These are phyloP conservation scores for Turnix velox DNA, from an alignment of 2,113 vertebrate species.

Conservation along the genomic window DNA sequence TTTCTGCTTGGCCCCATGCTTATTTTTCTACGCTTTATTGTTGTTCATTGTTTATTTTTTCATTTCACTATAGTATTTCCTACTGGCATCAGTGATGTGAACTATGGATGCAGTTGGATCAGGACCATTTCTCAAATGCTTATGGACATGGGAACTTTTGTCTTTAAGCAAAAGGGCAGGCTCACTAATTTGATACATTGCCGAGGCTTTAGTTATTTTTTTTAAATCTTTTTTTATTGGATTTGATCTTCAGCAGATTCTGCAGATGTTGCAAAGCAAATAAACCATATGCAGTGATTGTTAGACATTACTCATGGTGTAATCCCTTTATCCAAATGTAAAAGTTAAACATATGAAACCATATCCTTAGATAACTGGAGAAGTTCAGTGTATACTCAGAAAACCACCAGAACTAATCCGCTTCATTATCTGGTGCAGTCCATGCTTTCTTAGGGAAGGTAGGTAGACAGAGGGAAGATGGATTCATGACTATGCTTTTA, in stretches of 20 bases:
- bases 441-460: neutral
- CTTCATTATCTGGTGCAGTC: neutral
- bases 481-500: neutral
- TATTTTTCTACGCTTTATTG: neutral
- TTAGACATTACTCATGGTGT: constrained; percentile 59
- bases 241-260: constrained; percentile 58
- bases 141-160: neutral
- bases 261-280: constrained; percentile 64
- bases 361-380: constrained; percentile 26
- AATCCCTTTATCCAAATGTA: constrained; percentile 63
- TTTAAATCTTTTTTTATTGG: neutral
- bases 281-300: constrained; percentile 13
- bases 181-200: neutral
- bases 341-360: constrained; percentile 57
- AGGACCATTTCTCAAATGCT: neutral
- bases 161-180: neutral
- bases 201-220: neutral
- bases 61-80: neutral
- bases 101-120: neutral
- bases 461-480: neutral
- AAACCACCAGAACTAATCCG: neutral
- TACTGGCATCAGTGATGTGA: neutral
- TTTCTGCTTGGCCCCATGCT: neutral
- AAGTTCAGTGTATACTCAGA: neutral
- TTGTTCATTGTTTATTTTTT: neutral